Evolutionary conservation across 1,140 invertebrate species (phyloP).

Genomic region (Lordiphosa stackelbergi): DNA sequence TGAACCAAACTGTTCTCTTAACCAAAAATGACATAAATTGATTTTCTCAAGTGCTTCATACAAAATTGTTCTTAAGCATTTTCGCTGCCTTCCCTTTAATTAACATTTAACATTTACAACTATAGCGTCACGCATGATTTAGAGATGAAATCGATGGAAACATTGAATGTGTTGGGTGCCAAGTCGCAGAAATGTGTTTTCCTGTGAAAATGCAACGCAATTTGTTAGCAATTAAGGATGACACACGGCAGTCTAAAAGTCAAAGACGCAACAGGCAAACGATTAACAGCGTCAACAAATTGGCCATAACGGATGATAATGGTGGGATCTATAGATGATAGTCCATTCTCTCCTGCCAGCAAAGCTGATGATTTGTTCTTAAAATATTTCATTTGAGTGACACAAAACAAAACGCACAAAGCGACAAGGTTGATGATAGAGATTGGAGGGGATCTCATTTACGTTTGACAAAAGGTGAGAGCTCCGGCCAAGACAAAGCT

Average conservation of each 20-base stretch:
- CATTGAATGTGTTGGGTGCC: slow-evolving; percentile 12
- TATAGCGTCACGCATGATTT: background rate
- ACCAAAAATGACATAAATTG: too few species aligned
- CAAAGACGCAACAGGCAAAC: slow-evolving; percentile 37
- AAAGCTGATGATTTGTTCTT: slow-evolving; percentile 26
- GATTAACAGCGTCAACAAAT: slow-evolving; percentile 27
- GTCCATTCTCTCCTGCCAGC: background rate
- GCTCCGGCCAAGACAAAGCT: slow-evolving; percentile 15
- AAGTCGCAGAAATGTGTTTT: slow-evolving; percentile 10
- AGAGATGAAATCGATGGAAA: slow-evolving; percentile 27
- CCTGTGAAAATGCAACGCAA: slow-evolving; percentile 45
- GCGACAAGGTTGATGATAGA: slow-evolving; percentile 54
- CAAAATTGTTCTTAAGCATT: too few species aligned
- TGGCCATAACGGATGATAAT: slow-evolving; percentile 39
- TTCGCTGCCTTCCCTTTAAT: too few species aligned
- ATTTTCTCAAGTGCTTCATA: too few species aligned
- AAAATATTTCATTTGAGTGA: slow-evolving; percentile 37
- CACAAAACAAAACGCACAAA: slow-evolving; percentile 34
- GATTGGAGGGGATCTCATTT: slow-evolving; percentile 32
- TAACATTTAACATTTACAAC: too few species aligned
- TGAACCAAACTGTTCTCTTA: too few species aligned
- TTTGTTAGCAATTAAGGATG: slow-evolving; percentile 40
- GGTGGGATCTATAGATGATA: slow-evolving; percentile 9
- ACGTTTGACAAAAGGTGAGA: slow-evolving; percentile 11
- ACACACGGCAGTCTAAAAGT: slow-evolving; percentile 9